Conservation (phyloP, 2,888 invertebrate species). For the Schizotus pectinicornis region DNA sequence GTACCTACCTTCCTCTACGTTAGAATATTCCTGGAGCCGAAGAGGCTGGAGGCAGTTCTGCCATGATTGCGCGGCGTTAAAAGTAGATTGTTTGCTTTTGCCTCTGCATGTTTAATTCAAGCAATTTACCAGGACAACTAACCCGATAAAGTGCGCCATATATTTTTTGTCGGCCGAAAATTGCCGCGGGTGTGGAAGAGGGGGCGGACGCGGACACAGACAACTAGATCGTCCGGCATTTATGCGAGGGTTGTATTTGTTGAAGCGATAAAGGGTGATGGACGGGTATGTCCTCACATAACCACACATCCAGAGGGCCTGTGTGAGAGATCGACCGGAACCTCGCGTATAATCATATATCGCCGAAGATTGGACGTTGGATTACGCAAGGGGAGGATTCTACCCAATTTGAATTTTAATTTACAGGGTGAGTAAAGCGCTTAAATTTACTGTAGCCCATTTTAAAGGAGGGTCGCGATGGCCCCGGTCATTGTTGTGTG, state of each 20-base stretch:
- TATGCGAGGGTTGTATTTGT: slow-evolving; percentile 58
- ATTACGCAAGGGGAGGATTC: slow-evolving; percentile 51
- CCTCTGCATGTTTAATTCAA: no score
- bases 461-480: slow-evolving; percentile 37
- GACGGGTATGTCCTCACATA: slow-evolving; percentile 60
- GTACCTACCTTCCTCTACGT: no score
- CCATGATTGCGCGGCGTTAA: no score
- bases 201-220: slow-evolving; percentile 34
- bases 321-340: slow-evolving; percentile 57
- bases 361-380: slow-evolving; percentile 59
- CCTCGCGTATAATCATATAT: slow-evolving; percentile 58
- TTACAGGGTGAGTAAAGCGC: slow-evolving; percentile 56
- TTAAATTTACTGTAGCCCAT: slow-evolving; percentile 51
- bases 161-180: no score
- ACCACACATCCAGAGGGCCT: slow-evolving; percentile 51
- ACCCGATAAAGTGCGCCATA: no score
- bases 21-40: no score
- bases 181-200: slow-evolving; percentile 1
- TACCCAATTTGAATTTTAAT: slow-evolving; percentile 60
- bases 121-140: no score
- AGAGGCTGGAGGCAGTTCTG: no score
- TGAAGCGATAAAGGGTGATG: slow-evolving; percentile 59
- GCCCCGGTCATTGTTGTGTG: slow-evolving; percentile 17
- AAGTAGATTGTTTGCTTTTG: no score
- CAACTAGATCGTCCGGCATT: slow-evolving; percentile 52